phyloP scores from a whole-genome alignment of 2,797 vertebrate genomes.

The Tinamus major region DNA sequence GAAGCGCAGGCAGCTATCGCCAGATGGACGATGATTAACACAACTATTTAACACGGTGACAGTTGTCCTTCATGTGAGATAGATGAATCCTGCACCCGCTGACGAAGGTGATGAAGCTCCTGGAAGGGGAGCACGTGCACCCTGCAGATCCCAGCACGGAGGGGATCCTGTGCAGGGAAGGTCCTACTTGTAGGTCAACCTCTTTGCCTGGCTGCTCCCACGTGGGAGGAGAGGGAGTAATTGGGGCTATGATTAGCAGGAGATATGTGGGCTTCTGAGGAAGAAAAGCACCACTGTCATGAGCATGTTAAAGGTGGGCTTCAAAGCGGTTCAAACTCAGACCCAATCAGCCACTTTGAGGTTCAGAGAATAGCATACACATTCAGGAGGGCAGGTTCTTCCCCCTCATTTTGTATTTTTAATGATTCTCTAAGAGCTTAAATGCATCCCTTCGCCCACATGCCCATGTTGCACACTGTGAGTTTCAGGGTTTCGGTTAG shows the following conservation, averaged over 20 bases:
- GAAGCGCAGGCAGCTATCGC: neutral
- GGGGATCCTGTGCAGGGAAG: neutral
- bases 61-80: conserved; percentile 5
- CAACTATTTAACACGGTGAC: conserved; percentile 49
- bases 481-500: neutral
- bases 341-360: neutral
- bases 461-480: neutral
- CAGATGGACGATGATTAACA: neutral
- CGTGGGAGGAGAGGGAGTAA: conserved; percentile 35
- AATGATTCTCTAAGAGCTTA: neutral
- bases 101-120: neutral
- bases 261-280: conserved; percentile 36
- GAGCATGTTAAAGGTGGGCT: neutral
- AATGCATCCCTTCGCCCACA: neutral
- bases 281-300: neutral
- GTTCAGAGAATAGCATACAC: neutral
- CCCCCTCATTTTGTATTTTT: neutral
- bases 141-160: conserved; percentile 21
- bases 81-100: neutral
- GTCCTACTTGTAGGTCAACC: conserved; percentile 55
- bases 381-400: neutral
- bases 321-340: neutral
- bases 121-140: neutral
- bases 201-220: conserved; percentile 19
- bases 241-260: conserved; percentile 53